Conservation (phyloP, 2,888 invertebrate genomes). For the Frankliniella fusca region DNA sequence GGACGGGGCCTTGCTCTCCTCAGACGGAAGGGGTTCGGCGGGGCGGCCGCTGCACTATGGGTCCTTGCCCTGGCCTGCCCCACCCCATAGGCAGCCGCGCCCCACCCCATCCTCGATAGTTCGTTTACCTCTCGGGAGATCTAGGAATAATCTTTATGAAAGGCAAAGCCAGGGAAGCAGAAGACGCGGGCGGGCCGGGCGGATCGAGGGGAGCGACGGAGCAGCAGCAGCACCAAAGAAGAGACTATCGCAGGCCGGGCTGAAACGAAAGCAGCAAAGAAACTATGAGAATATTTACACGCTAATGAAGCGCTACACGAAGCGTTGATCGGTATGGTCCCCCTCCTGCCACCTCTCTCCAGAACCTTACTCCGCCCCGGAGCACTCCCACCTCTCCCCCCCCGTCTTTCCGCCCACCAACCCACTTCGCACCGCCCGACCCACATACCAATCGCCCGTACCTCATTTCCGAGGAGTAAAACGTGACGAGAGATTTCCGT, state of each 20-base stretch:
- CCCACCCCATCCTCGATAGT: too few species aligned
- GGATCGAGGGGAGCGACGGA: too few species aligned
- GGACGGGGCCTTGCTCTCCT: not conserved
- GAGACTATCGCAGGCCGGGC: too few species aligned
- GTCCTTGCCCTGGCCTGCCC: too few species aligned
- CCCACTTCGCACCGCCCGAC: not conserved
- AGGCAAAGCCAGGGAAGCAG: too few species aligned
- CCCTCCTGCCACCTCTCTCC: not conserved
- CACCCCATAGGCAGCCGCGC: too few species aligned
- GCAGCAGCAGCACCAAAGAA: too few species aligned
- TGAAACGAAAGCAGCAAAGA: not conserved
- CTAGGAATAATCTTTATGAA: too few species aligned
- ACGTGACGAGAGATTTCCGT: conserved; percentile 10
- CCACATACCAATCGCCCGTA: conserved; percentile 3
- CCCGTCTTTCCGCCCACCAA: not conserved
- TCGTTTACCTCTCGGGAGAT: too few species aligned
- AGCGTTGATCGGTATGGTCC: not conserved
- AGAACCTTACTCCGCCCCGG: not conserved
- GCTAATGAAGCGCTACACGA: not conserved
- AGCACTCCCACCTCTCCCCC: not conserved
- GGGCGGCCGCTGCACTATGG: too few species aligned
- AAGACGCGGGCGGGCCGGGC: too few species aligned
- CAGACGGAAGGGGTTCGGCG: too few species aligned
- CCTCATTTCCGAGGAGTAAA: conserved; percentile 1
- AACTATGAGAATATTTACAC: not conserved